Evolutionary conservation across 2,888 invertebrate species (phyloP).

Genomic region (Octonoba sinensis): DNA sequence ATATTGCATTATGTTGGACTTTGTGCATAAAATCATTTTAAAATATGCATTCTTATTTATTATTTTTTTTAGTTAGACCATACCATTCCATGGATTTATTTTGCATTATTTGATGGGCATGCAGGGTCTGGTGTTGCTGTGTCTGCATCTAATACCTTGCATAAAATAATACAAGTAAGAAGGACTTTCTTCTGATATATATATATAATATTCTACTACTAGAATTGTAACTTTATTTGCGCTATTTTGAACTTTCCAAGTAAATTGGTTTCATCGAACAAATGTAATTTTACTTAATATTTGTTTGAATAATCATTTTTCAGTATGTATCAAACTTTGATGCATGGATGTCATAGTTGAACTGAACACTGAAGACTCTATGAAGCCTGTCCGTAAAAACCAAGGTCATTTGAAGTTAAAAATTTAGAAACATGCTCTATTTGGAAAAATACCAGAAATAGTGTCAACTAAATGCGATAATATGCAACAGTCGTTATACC

Average conservation of each 20-base stretch:
- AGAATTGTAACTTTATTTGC: slow-evolving; percentile 4
- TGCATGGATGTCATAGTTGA: no score
- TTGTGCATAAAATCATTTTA: neutral
- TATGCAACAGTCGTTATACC: no score
- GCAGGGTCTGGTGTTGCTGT: slow-evolving; percentile 85
- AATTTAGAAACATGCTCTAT: no score
- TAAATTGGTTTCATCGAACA: no score
- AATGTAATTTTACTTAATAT: neutral
- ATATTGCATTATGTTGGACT: neutral
- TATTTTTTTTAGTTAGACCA: slow-evolving; percentile 40
- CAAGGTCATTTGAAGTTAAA: no score
- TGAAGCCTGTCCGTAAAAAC: no score
- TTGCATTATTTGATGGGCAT: slow-evolving; percentile 88
- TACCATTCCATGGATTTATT: slow-evolving; percentile 79
- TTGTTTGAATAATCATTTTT: no score
- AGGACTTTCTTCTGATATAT: slow-evolving; percentile 52
- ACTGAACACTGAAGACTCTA: no score
- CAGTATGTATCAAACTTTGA: no score
- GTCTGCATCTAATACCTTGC: slow-evolving; percentile 82
- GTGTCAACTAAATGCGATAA: no score
- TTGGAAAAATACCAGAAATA: no score
- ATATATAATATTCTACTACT: slow-evolving; percentile 6
- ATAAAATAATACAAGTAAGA: slow-evolving; percentile 82
- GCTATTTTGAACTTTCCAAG: neutral
- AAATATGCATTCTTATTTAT: neutral